phyloP scores from a whole-genome alignment of 2,797 vertebrate species.

The Potorous gilbertii region DNA sequence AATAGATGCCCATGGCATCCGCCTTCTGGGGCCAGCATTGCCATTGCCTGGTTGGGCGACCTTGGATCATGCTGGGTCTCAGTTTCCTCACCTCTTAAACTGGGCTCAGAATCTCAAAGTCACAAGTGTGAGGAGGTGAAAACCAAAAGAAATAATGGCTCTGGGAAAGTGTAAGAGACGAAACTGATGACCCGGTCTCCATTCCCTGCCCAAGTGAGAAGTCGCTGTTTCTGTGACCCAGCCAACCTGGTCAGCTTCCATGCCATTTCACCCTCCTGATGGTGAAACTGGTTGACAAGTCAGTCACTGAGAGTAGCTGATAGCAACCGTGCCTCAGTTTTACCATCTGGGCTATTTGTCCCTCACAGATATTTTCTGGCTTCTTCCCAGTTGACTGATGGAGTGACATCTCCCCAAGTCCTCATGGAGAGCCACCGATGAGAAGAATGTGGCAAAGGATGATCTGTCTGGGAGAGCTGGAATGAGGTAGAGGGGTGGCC shows the following conservation, averaged over 20 bases:
- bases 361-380: background rate
- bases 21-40: background rate
- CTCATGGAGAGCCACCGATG: background rate
- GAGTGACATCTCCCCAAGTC: background rate
- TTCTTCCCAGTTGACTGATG: background rate
- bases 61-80: background rate
- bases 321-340: background rate
- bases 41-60: background rate
- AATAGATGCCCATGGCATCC: background rate
- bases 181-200: background rate
- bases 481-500: background rate
- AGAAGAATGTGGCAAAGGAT: background rate
- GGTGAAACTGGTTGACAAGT: background rate
- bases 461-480: background rate
- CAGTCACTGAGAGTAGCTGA: background rate
- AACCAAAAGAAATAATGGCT: background rate
- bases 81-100: background rate
- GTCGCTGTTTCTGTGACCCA: background rate
- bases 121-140: background rate
- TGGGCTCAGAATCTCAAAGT: background rate
- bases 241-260: background rate
- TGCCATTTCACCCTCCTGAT: background rate
- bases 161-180: background rate
- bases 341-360: background rate
- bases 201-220: background rate